Evolutionary conservation across 2,888 invertebrate genomes (phyloP), one percentile per base, ranked within the genome.

Genomic region (Pollenia griseotomentosa): DNA sequence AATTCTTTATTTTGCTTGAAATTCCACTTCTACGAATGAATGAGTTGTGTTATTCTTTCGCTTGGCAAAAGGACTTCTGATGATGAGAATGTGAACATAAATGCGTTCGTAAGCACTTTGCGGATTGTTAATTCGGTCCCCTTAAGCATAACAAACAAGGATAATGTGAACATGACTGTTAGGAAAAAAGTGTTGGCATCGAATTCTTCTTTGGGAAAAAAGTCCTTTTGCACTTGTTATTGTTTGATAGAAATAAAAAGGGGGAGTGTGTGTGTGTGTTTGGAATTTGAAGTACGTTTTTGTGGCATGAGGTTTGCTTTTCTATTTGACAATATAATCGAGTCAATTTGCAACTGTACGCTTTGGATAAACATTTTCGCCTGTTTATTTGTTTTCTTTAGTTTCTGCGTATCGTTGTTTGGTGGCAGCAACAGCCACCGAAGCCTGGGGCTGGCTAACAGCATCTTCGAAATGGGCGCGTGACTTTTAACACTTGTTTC

Each of bases 131-230:
- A 90, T 90, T 90, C 42, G 70, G 90, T 91, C 90, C 91, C 91
- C 91, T 77, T 92, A 91, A 92, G 92, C 92, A 92, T 92, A 92
- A 92, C 92, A 92, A 92, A 92, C 91, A 92, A 90, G 92, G 90
- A 92, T 92, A 91, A 88, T 92, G 90, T 91, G 61, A 90, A 90
- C 84, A 86, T 81, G 80, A 74, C 80, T 80, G 84, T 33, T 70
- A 80, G 71, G 81, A 70, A 81, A 23, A 59, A 57, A 80, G 59
- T 66, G 71, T 51, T 70, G 61, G 53, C 40, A 61, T 70, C 70
- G 19, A 61, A 42, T 79, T 40, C 19, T 33, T 19, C 59, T 46
- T 44, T 59, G 10, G 42, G 4, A 57, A 71, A 71, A 51, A 48
- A 59, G 48, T 82, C 73, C 80, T 78, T 85, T 70, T 77, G 86